A percentile compares a stretch with the other conserved stretches of the same genome.
phyloP scores from a whole-genome alignment of 2,113 vertebrate species.

The Stigmatopora argus region DNA sequence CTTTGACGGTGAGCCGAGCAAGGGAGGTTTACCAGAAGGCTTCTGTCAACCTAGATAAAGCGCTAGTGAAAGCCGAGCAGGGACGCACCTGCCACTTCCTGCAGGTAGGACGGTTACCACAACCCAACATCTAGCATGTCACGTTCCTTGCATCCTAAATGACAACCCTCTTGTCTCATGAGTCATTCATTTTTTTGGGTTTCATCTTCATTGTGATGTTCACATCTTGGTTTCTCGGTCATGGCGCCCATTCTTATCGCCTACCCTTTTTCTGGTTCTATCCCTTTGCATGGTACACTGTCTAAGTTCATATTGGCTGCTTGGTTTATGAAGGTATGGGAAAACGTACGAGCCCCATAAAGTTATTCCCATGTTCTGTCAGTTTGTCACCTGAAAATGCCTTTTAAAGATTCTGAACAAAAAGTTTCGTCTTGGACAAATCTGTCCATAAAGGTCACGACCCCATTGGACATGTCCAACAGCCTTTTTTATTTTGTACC shows the following conservation, averaged over 20 bases:
- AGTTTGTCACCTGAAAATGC: too few relatives aligned
- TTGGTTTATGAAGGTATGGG: not conserved
- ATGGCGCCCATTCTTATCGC: slow-evolving; percentile 11
- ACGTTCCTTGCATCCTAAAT: slow-evolving; percentile 22
- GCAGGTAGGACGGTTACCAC: slow-evolving; percentile 78
- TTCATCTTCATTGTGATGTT: not conserved
- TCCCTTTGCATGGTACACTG: not conserved
- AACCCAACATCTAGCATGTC: slow-evolving; percentile 25
- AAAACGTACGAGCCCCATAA: not conserved
- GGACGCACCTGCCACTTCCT: slow-evolving; percentile 93
- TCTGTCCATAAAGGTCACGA: slow-evolving; percentile 1
- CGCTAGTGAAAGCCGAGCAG: slow-evolving; percentile 91
- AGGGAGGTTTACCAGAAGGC: slow-evolving; percentile 94
- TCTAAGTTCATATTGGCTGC: not conserved
- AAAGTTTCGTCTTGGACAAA: too few relatives aligned
- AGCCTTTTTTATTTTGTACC: not conserved
- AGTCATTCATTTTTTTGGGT: not conserved
- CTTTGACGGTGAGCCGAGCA: slow-evolving; percentile 91
- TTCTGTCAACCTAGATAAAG: slow-evolving; percentile 89
- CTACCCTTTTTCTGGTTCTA: slow-evolving; percentile 20
- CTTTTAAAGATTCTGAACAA: too few relatives aligned
- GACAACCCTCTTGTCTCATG: not conserved
- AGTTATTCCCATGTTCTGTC: too few relatives aligned
- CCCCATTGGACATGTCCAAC: not conserved
- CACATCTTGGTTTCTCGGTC: not conserved